Conservation (phyloP, 2,113 vertebrate genomes). For the Tyrannus savana region DNA sequence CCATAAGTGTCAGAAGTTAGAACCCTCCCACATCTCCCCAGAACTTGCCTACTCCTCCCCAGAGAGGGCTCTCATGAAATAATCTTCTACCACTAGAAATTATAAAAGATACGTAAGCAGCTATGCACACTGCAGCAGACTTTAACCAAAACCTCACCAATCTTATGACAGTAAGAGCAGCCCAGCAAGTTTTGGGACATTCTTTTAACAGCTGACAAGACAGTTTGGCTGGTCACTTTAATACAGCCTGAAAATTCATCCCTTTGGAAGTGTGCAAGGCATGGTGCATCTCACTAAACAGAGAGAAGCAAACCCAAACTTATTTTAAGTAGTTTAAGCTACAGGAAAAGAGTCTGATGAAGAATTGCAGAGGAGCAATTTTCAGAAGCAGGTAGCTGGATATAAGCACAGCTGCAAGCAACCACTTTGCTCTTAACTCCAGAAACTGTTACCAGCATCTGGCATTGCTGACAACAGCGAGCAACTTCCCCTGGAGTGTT, state of each 20-base stretch:
- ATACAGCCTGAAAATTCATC: background rate
- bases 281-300: background rate
- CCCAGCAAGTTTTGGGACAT: background rate
- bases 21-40: background rate
- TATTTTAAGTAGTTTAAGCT: background rate
- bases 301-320: background rate
- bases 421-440: background rate
- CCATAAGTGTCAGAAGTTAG: background rate
- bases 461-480: background rate
- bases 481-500: background rate
- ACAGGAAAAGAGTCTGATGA: background rate
- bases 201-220: background rate
- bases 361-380: background rate
- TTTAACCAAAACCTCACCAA: background rate
- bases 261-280: background rate
- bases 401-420: background rate
- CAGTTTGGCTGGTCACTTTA: background rate
- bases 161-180: background rate
- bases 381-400: background rate
- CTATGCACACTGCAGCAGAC: background rate
- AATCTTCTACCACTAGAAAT: background rate
- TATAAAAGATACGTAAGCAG: rapidly evolving
- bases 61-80: background rate
- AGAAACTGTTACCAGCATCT: background rate
- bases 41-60: background rate